Conservation (phyloP, 2,797 vertebrate species). For the Zenarchopterus dispar region DNA sequence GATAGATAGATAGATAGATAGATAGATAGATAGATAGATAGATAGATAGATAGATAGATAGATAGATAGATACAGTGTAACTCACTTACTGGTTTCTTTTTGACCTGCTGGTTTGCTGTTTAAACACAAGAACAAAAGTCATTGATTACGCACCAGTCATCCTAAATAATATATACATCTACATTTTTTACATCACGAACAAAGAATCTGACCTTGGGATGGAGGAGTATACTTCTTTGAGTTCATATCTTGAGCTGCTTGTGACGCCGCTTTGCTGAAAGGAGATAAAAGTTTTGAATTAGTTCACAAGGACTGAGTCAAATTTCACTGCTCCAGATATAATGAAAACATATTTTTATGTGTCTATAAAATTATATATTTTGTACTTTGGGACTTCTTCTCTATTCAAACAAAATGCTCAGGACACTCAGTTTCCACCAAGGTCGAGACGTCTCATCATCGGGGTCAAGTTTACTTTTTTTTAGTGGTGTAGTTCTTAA, state of each 20-base stretch:
- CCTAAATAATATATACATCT: background rate
- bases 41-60: too few relatives aligned
- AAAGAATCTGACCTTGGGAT: slow-evolving; percentile 88
- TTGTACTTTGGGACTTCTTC: too few relatives aligned
- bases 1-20: too few relatives aligned
- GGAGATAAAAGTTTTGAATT: slow-evolving; percentile 18
- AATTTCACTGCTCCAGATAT: background rate
- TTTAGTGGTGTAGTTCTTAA: too few relatives aligned
- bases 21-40: too few relatives aligned
- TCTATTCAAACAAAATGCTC: too few relatives aligned
- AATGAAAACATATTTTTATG: too few relatives aligned
- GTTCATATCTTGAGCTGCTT: slow-evolving; percentile 91
- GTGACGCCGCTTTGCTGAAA: slow-evolving; percentile 92
- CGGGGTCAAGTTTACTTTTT: too few relatives aligned
- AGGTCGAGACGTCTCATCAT: too few relatives aligned
- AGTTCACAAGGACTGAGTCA: background rate
- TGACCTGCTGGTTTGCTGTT: slow-evolving; percentile 92
- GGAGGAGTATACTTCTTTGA: slow-evolving; percentile 96
- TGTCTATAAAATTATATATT: too few relatives aligned
- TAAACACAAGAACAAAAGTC: slow-evolving; percentile 30
- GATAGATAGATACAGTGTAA: too few relatives aligned
- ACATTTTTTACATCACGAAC: background rate
- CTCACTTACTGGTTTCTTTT: slow-evolving; percentile 97
- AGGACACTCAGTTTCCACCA: too few relatives aligned
- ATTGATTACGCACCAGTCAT: slow-evolving; percentile 9